Conservation (phyloP, 2,888 invertebrate species). For the Harpalus rufipes region DNA sequence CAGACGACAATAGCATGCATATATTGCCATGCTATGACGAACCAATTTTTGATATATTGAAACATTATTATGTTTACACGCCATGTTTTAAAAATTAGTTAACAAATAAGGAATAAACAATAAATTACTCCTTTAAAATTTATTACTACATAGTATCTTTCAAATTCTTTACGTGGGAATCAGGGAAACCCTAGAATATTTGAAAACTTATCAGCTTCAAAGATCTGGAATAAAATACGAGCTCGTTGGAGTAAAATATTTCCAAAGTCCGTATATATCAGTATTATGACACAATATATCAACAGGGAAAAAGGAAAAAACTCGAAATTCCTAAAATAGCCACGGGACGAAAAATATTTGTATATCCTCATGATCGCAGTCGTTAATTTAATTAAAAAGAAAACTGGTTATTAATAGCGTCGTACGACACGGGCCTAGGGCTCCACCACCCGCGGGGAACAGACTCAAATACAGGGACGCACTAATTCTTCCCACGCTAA, state of each 20-base stretch:
- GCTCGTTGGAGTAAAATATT: slow-evolving; percentile 37
- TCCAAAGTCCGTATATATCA: slow-evolving; percentile 49
- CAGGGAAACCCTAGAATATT: slow-evolving; percentile 7
- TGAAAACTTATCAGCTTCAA: slow-evolving; percentile 30
- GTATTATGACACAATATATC: slow-evolving; percentile 58
- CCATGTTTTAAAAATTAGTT: slow-evolving; percentile 9
- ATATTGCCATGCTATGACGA: background rate
- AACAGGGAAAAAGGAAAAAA: slow-evolving; percentile 44
- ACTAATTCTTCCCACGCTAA: background rate
- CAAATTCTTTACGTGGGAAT: background rate
- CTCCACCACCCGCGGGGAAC: slow-evolving; percentile 52
- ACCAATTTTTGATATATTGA: background rate
- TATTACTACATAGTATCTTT: background rate
- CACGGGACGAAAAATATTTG: slow-evolving; percentile 57
- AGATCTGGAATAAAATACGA: slow-evolving; percentile 36
- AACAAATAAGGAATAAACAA: background rate
- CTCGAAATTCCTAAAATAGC: slow-evolving; percentile 52
- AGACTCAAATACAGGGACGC: background rate
- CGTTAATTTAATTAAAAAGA: slow-evolving; percentile 66
- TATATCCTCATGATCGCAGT: slow-evolving; percentile 34
- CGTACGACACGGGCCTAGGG: slow-evolving; percentile 52
- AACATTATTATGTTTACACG: slow-evolving; percentile 21
- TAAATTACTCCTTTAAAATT: background rate
- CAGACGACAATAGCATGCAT: background rate
- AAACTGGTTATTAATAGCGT: slow-evolving; percentile 64